A percentile compares a stretch with the other conserved stretches of the same genome.
Conservation (phyloP, 1,140 invertebrate genomes). For the Polypedilum pembai region DNA sequence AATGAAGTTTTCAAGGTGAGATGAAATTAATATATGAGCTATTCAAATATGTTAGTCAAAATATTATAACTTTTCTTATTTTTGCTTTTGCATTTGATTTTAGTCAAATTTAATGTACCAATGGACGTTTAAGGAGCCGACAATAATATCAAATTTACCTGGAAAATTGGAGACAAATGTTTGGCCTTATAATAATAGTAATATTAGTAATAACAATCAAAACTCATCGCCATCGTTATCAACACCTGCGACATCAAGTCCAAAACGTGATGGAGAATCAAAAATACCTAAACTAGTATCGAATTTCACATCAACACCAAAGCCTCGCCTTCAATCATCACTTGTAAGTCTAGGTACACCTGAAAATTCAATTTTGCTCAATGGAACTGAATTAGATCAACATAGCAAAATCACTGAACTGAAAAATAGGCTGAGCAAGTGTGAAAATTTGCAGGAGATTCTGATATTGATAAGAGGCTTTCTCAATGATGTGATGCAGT, state of each 20-base stretch:
- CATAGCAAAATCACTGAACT: slow-evolving; percentile 33
- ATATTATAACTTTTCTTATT: too few relatives aligned
- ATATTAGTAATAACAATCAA: not conserved
- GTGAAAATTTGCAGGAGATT: slow-evolving; percentile 32
- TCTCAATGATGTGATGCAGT: not conserved
- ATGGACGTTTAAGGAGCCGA: slow-evolving; percentile 58
- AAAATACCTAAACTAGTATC: not conserved
- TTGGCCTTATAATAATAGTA: not conserved
- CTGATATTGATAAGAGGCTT: not conserved
- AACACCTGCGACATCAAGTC: not conserved
- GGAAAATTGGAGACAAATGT: slow-evolving; percentile 52
- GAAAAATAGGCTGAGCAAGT: slow-evolving; percentile 38
- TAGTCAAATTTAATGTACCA: slow-evolving; percentile 83
- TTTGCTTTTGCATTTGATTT: slow-evolving; percentile 35
- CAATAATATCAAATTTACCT: slow-evolving; percentile 50
- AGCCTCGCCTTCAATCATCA: not conserved
- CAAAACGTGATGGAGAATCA: not conserved
- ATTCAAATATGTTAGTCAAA: slow-evolving; percentile 33
- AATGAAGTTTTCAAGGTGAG: slow-evolving; percentile 30
- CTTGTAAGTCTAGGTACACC: not conserved
- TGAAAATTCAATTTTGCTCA: slow-evolving; percentile 23
- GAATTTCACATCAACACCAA: slow-evolving; percentile 11
- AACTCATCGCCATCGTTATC: slow-evolving; percentile 33
- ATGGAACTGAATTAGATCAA: not conserved
- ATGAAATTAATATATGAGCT: slow-evolving; percentile 34